A percentile compares a stretch with the other conserved stretches of the same genome.
phyloP scores from a whole-genome alignment of 2,888 invertebrate genomes.

The Plebejus anna region DNA sequence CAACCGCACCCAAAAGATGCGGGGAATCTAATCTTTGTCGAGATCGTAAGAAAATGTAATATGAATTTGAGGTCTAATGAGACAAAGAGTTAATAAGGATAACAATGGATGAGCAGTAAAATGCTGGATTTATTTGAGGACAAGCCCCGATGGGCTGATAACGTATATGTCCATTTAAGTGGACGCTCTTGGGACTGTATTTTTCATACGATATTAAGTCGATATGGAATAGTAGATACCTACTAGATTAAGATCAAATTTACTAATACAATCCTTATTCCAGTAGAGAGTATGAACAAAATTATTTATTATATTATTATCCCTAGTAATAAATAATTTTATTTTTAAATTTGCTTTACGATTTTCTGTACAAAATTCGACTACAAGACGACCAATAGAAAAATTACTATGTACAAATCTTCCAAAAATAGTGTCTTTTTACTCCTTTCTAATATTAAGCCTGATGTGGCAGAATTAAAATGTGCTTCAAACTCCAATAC shows the following conservation, averaged over 20 bases:
- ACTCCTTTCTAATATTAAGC: not conserved
- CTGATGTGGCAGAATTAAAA: not conserved
- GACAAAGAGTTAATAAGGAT: constrained; percentile 77
- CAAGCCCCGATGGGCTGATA: constrained; percentile 69
- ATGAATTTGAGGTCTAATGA: constrained; percentile 72
- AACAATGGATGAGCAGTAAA: constrained; percentile 74
- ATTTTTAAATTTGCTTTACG: not conserved
- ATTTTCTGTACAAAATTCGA: not conserved
- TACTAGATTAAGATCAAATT: not conserved
- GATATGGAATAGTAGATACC: not conserved
- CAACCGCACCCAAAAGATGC: constrained; percentile 45
- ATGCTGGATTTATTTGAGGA: constrained; percentile 74
- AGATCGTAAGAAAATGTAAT: constrained; percentile 66
- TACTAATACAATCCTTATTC: not conserved
- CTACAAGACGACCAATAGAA: not conserved
- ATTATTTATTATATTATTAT: not conserved
- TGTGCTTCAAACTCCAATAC: not conserved
- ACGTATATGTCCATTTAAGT: constrained; percentile 65
- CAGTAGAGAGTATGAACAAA: not conserved
- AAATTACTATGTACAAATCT: not conserved
- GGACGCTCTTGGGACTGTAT: constrained; percentile 32
- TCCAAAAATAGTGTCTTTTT: not conserved
- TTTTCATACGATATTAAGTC: not conserved
- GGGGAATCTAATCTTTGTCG: constrained; percentile 66
- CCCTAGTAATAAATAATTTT: not conserved